These are phyloP conservation scores for Psilopogon haemacephalus DNA, from an alignment of 2,113 vertebrate species.

Conservation along the genomic window DNA sequence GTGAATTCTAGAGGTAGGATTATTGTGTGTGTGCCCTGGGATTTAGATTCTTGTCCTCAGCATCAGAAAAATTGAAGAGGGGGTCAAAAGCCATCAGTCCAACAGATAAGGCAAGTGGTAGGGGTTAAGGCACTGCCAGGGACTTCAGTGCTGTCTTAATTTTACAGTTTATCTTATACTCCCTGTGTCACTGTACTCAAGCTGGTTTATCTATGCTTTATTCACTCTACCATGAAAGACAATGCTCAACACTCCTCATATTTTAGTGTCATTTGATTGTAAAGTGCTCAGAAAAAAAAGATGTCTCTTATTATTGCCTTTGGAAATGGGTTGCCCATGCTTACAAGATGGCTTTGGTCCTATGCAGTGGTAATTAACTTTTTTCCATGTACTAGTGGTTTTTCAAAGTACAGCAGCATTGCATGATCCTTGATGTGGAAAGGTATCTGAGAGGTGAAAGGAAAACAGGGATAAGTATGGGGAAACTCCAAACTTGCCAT, in stretches of 20 bases:
- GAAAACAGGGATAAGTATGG: neutral
- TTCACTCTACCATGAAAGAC: neutral
- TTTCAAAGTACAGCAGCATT: neutral
- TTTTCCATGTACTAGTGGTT: neutral
- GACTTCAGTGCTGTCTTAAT: neutral
- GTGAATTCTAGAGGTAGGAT: neutral
- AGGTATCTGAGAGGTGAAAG: neutral
- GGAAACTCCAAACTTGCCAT: neutral
- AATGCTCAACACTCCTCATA: neutral
- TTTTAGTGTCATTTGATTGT: neutral
- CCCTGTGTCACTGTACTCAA: neutral
- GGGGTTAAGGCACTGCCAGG: neutral
- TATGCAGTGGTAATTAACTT: neutral
- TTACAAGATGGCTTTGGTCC: neutral
- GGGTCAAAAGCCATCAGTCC: neutral
- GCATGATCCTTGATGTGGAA: neutral
- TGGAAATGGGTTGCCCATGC: neutral
- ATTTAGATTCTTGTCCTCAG: neutral
- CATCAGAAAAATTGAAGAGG: neutral
- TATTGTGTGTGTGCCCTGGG: fast-evolving
- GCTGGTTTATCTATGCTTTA: neutral
- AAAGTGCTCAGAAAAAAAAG: neutral
- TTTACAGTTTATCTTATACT: neutral
- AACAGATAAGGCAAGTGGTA: neutral
- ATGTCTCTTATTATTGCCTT: neutral